These are phyloP conservation scores for Melanophora roralis DNA, from an alignment of 2,888 invertebrate genomes.

Conservation along the genomic window DNA sequence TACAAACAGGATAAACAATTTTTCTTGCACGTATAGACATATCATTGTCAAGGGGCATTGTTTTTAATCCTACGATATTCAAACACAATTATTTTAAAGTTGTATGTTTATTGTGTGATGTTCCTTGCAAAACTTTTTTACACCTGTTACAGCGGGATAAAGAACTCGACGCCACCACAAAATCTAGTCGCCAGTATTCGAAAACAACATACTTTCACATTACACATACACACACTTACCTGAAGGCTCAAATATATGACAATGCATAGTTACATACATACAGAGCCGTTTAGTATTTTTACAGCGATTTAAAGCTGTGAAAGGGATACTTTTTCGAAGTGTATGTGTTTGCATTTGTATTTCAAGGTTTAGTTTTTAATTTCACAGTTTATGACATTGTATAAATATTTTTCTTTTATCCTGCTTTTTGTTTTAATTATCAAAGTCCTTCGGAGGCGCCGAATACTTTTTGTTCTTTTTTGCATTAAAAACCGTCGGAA, in stretches of 20 bases:
- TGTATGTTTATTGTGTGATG: slow-evolving; percentile 25
- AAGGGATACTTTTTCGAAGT: slow-evolving; percentile 62
- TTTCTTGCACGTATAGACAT: not conserved
- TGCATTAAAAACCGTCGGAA: slow-evolving; percentile 16
- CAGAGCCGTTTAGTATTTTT: not conserved
- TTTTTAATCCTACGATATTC: not conserved
- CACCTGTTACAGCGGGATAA: slow-evolving; percentile 34
- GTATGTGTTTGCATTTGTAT: slow-evolving; percentile 25
- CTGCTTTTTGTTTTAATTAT: not conserved
- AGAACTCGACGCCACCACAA: slow-evolving; percentile 4
- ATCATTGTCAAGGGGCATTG: not conserved
- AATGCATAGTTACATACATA: not conserved
- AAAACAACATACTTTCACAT: too few species aligned
- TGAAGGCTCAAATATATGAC: too few species aligned
- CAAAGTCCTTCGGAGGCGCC: slow-evolving; percentile 41
- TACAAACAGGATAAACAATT: not conserved
- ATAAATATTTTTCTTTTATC: slow-evolving; percentile 48
- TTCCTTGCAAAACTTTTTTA: slow-evolving; percentile 35
- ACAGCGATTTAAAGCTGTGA: slow-evolving; percentile 57
- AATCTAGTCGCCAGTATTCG: not conserved
- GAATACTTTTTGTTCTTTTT: slow-evolving; percentile 33
- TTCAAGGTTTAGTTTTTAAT: slow-evolving; percentile 65
- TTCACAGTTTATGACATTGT: slow-evolving; percentile 70
- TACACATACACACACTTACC: not conserved
- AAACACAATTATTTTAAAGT: not conserved